phyloP scores from a whole-genome alignment of 2,888 invertebrate species.

The Nomada hirtipes region DNA sequence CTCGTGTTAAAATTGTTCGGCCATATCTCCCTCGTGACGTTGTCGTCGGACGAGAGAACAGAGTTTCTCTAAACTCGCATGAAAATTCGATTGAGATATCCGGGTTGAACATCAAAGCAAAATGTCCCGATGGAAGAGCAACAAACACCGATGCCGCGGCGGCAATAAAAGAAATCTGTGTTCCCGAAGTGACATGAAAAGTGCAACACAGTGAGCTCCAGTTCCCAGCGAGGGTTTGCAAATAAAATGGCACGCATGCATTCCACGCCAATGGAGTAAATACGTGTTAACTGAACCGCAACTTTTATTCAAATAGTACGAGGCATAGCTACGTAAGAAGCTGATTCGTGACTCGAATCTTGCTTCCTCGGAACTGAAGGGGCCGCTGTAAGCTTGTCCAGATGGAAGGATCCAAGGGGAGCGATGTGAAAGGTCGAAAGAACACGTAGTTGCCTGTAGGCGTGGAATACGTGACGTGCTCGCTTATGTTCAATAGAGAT shows the following conservation, averaged over 20 bases:
- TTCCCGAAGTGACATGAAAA: not conserved
- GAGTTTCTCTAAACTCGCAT: not conserved
- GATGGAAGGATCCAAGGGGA: not conserved
- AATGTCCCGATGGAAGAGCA: not conserved
- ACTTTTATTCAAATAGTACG: conserved; percentile 39
- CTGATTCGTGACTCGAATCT: conserved; percentile 38
- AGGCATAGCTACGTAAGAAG: conserved; percentile 6
- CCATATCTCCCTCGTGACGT: not conserved
- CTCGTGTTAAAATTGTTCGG: not conserved
- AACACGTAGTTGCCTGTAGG: conserved; percentile 15
- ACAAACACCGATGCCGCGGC: not conserved
- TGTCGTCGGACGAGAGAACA: not conserved
- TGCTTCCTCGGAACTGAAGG: not conserved
- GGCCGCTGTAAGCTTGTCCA: not conserved
- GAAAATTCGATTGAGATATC: conserved; percentile 31
- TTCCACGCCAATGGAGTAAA: conserved; percentile 21
- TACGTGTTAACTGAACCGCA: conserved; percentile 45
- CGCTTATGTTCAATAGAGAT: conserved; percentile 34
- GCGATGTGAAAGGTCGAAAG: conserved; percentile 5
- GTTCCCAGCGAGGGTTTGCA: not conserved
- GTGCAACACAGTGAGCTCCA: not conserved
- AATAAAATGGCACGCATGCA: conserved; percentile 16
- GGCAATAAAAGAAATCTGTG: conserved; percentile 28
- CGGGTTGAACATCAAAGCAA: conserved; percentile 21
- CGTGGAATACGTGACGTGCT: conserved; percentile 47